Base-by-base conservation (phyloP, 2,888 invertebrate species). In the Drosophila merina region DNA sequence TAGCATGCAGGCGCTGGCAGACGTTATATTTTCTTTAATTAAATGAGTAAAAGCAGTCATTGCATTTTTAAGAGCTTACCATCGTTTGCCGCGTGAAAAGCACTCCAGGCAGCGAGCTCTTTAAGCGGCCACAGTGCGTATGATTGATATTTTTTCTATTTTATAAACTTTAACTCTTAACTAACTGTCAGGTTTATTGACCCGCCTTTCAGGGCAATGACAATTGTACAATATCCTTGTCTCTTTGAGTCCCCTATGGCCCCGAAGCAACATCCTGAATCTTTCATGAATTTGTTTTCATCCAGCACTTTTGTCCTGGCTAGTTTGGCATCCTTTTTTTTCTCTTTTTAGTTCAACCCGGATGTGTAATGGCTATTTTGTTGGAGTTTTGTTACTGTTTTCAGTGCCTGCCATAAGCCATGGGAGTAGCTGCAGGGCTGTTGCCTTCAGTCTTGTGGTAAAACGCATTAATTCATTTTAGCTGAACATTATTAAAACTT, bases 401-500 rank as follows among this genome's bases (percentile, higher is more conserved):
- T 9, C 14, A 9, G 49, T 54, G 50, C 47, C 44, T 40, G 56
- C 48, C 68, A 64, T 68, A 54, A 71, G 48, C 55, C 62, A 51
- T 62, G 50, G 47, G 28, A 28, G 28, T 28, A 28, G 57, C 10
- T 44, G 10, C 42, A n/a, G 44, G 44, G 44, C 44, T 25, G 25
- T 7, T 7, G 40, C 14, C 40, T 36, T 31, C 58, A 66, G 64
- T 71, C 62, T 69, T 70, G 59, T 54, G 74, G 76, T 68, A 69
- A 79, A 79, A 85, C 67, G 80, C 82, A 82, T 82, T 86, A 80
- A 80, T 76, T 86, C 67, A 80, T 80, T 83, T 83, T 75, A 75
- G 86, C 68, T 60, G 78, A 86, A 80, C 84, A 80, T 86, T 83
- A 86, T 86, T 78, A 83, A 80, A 86, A 83, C 60, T 83, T 82